Evolutionary conservation across 1,140 invertebrate genomes (phyloP).

Genomic region (Elysia chlorotica): DNA sequence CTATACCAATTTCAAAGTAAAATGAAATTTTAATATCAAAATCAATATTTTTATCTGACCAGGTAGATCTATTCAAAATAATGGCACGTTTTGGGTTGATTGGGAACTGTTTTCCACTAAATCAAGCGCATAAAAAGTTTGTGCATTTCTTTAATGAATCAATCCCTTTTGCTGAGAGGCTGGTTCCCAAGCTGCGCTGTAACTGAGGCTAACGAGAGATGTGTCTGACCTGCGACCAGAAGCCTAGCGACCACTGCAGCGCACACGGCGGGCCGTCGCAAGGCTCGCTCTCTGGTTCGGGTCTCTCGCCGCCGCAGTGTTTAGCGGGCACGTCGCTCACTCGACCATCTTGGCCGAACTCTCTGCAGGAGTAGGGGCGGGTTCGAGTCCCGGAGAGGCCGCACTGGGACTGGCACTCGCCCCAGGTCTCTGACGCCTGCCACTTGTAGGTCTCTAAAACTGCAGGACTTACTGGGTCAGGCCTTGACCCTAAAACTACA

Average conservation of each 20-base stretch:
- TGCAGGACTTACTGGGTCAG: too few relatives aligned
- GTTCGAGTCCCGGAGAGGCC: neutral
- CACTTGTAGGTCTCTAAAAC: too few relatives aligned
- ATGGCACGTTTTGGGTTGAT: too few relatives aligned
- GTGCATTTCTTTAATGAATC: too few relatives aligned
- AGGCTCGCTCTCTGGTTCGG: neutral
- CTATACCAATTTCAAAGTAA: too few relatives aligned
- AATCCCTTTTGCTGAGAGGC: too few relatives aligned
- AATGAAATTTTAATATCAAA: too few relatives aligned
- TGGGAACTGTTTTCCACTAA: too few relatives aligned
- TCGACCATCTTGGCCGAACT: neutral
- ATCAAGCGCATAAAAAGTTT: too few relatives aligned
- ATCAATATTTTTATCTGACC: too few relatives aligned
- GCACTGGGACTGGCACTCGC: neutral
- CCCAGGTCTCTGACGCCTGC: constrained; percentile 5
- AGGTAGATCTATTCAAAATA: too few relatives aligned
- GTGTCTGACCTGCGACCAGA: constrained; percentile 36
- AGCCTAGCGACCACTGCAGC: constrained; percentile 45
- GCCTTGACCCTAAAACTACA: too few relatives aligned
- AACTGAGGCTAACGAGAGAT: neutral
- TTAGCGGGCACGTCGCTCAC: neutral
- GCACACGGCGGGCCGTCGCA: neutral
- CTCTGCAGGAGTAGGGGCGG: neutral
- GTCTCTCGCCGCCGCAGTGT: neutral
- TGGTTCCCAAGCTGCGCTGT: neutral